Evolutionary conservation across 2,797 vertebrate species (phyloP).

Genomic region (Chrysocyon brachyurus): DNA sequence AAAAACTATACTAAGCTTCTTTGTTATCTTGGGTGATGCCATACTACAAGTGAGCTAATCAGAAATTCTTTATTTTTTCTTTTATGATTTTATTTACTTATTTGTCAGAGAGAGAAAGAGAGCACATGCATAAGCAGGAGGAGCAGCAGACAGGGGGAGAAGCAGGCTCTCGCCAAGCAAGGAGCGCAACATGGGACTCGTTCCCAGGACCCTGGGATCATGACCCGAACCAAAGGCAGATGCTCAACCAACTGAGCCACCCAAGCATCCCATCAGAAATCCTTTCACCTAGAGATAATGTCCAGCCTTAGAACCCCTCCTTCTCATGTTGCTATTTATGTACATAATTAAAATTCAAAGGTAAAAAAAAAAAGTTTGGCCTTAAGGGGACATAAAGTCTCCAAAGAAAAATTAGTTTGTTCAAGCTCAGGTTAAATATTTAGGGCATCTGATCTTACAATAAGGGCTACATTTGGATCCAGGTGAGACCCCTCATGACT

Average conservation of each 20-base stretch:
- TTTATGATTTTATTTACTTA: no score
- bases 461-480: neutral
- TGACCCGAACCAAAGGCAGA: no score
- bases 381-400: neutral
- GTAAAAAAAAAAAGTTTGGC: neutral
- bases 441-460: neutral
- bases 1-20: neutral
- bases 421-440: neutral
- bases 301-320: neutral
- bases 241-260: no score
- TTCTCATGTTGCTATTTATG: neutral
- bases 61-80: neutral
- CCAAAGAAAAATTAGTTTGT: neutral
- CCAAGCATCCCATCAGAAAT: neutral
- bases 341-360: neutral
- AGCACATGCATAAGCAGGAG: no score
- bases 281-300: neutral
- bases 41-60: neutral
- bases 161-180: no score
- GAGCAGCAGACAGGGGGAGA: no score
- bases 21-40: neutral
- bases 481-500: neutral
- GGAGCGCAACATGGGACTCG: no score
- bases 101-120: no score
- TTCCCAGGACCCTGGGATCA: no score